Percentiles rank a stretch among this genome's conserved stretches.
Conservation (phyloP, 2,888 invertebrate genomes). For the Hermodice carunculata region DNA sequence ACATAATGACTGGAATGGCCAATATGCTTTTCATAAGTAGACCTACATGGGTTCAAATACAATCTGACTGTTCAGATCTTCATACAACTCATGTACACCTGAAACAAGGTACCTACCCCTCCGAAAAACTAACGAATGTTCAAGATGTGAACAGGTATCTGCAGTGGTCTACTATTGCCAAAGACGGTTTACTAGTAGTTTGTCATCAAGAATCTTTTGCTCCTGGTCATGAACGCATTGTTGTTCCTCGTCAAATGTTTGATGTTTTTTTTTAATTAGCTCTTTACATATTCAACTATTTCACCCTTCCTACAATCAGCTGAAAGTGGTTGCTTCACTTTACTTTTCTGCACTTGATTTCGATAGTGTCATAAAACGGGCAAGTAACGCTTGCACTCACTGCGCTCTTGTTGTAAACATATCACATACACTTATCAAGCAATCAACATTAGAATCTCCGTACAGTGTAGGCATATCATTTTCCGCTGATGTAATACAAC, state of each 20-base stretch:
- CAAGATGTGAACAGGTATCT: conserved; percentile 42
- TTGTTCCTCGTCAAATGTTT: conserved; percentile 20
- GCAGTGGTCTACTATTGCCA: conserved; percentile 33
- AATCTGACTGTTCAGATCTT: conserved; percentile 2
- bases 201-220: conserved; percentile 6
- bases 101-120: conserved; percentile 11
- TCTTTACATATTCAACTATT: conserved; percentile 31
- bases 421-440: no score
- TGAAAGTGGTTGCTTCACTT: conserved; percentile 19
- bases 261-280: not conserved
- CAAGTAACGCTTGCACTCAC: no score
- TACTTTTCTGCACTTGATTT: no score
- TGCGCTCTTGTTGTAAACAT: no score
- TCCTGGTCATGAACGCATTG: conserved; percentile 19
- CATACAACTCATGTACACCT: not conserved
- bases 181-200: conserved; percentile 40
- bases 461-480: no score
- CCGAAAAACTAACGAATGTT: conserved; percentile 40
- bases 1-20: conserved; percentile 13
- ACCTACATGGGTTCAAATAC: conserved; percentile 28
- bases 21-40: conserved; percentile 38
- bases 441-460: no score
- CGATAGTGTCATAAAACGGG: no score
- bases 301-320: conserved; percentile 33
- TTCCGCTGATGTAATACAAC: no score